phyloP scores from a whole-genome alignment of 2,113 vertebrate species.

The Carollia perspicillata region DNA sequence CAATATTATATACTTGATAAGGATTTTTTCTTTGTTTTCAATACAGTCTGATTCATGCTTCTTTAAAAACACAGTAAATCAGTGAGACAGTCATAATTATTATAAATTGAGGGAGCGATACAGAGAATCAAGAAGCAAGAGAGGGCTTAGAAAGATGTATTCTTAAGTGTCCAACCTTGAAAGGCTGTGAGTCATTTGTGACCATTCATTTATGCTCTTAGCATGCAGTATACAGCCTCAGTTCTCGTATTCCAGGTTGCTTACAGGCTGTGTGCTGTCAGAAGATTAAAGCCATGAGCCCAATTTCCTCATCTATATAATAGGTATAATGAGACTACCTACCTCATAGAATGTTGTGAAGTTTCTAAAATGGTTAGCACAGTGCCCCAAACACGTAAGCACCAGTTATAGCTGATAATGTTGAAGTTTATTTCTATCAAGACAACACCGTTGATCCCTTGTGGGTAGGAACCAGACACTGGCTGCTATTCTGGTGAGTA shows the following conservation, averaged over 20 bases:
- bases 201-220: not conserved
- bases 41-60: not conserved
- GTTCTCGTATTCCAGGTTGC: not conserved
- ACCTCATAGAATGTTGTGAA: not conserved
- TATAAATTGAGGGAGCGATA: not conserved
- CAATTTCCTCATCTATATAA: not conserved
- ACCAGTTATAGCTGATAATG: not conserved
- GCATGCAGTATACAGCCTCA: fast-evolving
- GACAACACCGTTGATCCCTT: not conserved
- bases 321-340: not conserved
- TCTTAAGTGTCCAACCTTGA: not conserved
- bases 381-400: too few species aligned
- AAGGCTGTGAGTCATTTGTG: not conserved
- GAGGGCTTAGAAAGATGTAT: not conserved
- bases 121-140: not conserved
- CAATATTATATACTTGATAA: not conserved
- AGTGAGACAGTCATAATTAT: not conserved
- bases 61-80: not conserved
- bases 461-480: not conserved
- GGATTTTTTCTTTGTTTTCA: not conserved
- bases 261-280: fast-evolving
- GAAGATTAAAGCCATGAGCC: not conserved
- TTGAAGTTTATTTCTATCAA: not conserved
- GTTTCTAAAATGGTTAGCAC: not conserved
- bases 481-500: not conserved